Evolutionary conservation across 1,140 invertebrate species (phyloP), one percentile per base, ranked within the genome.

Genomic region (Ectropis grisescens): DNA sequence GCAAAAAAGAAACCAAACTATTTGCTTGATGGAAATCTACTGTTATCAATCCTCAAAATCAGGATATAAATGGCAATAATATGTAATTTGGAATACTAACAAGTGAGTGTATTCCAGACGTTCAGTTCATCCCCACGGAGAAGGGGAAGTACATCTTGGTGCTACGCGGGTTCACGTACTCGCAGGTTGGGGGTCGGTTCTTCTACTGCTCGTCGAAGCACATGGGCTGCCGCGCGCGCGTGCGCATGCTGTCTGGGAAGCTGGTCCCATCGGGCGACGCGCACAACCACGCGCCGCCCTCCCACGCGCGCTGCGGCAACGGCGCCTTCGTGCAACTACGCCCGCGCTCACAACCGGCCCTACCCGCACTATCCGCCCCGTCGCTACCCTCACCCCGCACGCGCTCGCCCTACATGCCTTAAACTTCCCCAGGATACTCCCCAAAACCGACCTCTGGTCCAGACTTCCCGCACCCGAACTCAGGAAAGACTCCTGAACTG

Each of bases 201-300:
- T 81, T 78, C 57, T 81, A 81, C 47, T 81, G 76, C 31, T 78
- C 72, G 2, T 81, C 76, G 4, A 81, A 81, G 42, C 76, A 81
- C 28, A 74, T 74, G 62, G 76, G 76, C 3, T 81, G 76, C 44
- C 34, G 68, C 13, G 76, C 76, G 13, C 41, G 76, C 14, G 72
- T 81, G 4, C 37, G 72, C 0, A 38, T 76, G 9, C 58, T 71
- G 19, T 53, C 57, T 1, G 72, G 72, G 4, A 69, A 67, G 41
- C 48, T 78, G 33, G 51, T 78, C 5, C 60, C 65, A 1, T 74
- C 70, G 3, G 66, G 60, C 0, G 72, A 78, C 29, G 53, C 45
- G 4, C 75, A 80, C 32, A 78, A 80, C 38, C 75, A 81, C 31
- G 58, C 65, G 10, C 72, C 72, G 8, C 76, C 76, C 0, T 76